These are phyloP conservation scores for Mayetiola destructor DNA, from an alignment of 2,888 invertebrate genomes.

Conservation along the genomic window DNA sequence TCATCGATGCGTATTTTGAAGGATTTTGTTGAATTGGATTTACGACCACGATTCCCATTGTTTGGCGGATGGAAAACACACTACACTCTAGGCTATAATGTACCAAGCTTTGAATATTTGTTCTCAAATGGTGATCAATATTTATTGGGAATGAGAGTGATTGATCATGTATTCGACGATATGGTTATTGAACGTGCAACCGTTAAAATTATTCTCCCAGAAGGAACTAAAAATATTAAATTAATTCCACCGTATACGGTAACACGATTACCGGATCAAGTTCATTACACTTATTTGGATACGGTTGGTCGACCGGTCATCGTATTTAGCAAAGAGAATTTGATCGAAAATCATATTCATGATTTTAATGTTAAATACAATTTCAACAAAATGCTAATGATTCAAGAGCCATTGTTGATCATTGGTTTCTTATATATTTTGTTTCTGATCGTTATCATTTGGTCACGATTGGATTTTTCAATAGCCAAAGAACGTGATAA, in stretches of 20 bases:
- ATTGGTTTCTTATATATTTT: slow-evolving; percentile 76
- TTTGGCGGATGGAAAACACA: slow-evolving; percentile 99
- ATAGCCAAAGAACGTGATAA: slow-evolving; percentile 57
- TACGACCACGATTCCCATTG: slow-evolving; percentile 92
- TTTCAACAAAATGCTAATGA: slow-evolving; percentile 70
- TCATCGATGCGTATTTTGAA: slow-evolving; percentile 77
- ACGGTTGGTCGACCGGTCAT: slow-evolving; percentile 85
- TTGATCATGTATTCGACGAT: slow-evolving; percentile 95
- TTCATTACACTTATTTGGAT: slow-evolving; percentile 90
- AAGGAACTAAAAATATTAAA: slow-evolving; percentile 73
- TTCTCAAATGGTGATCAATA: slow-evolving; percentile 66
- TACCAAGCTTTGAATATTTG: slow-evolving; percentile 92
- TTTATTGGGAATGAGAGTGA: slow-evolving; percentile 78
- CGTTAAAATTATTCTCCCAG: slow-evolving; percentile 84
- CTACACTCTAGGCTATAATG: slow-evolving; percentile 91
- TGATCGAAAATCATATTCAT: slow-evolving; percentile 93
- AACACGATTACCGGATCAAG: slow-evolving; percentile 52
- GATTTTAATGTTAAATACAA: slow-evolving; percentile 82
- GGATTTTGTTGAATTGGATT: slow-evolving; percentile 86
- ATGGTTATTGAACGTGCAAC: slow-evolving; percentile 84
- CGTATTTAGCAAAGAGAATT: slow-evolving; percentile 61
- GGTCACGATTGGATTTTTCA: slow-evolving; percentile 91
- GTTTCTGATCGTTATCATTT: slow-evolving; percentile 83
- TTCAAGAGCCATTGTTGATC: slow-evolving; percentile 86
- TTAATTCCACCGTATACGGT: slow-evolving; percentile 70